phyloP scores from a whole-genome alignment of 2,797 vertebrate species.

The Manis crassicaudata region DNA sequence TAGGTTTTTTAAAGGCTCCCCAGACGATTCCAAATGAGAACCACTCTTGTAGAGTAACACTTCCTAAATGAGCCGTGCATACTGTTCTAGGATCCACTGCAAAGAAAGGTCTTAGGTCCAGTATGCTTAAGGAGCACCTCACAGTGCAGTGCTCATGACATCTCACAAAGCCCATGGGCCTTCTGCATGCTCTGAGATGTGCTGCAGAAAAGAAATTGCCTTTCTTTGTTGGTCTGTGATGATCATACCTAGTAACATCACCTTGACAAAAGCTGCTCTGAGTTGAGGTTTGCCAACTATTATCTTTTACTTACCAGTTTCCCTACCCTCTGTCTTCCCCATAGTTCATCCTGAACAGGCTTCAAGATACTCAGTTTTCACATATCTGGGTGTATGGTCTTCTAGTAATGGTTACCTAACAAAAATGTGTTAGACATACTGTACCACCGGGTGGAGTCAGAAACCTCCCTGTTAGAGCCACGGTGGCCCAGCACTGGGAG shows the following conservation, averaged over 20 bases:
- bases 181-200: background rate
- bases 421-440: background rate
- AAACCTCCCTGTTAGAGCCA: background rate
- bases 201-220: background rate
- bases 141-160: rapidly evolving
- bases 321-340: background rate
- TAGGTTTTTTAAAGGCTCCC: background rate
- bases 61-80: background rate
- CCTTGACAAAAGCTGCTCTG: background rate
- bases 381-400: background rate
- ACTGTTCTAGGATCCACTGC: background rate
- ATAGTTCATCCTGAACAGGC: background rate
- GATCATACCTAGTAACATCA: background rate
- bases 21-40: background rate
- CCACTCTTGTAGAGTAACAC: background rate
- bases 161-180: background rate
- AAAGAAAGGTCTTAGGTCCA: background rate
- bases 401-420: background rate
- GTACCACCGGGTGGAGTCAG: rapidly evolving
- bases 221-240: background rate
- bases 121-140: background rate
- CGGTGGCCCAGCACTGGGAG: rapidly evolving
- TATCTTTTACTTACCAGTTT: background rate
- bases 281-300: background rate
- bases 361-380: background rate